Base-by-base conservation (phyloP, 1,140 invertebrate species). In the Orius insidiosus region DNA sequence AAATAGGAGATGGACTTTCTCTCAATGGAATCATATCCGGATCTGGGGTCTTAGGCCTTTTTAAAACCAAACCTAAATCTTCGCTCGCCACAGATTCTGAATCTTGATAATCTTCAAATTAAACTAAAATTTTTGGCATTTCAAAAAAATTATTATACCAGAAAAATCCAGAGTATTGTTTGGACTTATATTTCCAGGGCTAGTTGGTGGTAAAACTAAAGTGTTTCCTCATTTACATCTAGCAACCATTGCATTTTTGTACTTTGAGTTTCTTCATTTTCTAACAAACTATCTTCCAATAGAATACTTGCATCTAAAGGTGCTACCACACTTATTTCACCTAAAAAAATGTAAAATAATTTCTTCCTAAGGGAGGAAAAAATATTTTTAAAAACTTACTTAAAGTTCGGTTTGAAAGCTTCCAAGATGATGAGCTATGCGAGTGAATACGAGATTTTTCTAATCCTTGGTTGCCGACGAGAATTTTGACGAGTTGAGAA, bases 391-490 rank as follows among this genome's bases (percentile, higher is more conserved):
- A 45, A 42, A 33, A 34, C 2, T 16, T 49, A 53, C 55, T 55
- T 51, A 57, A 52, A 51, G 30, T 57, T 39, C 35, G 54, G 49
- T 41, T 48, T 48, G 11, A 39, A 44, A 44, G 50, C 52, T 4
- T 53, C 37, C 30, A 53, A 50, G 31, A 47, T 52, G 42, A 43
- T 7, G 18, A 48, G 48, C 45, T 39, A 51, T 43, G 37, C 9
- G 46, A 35, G 42, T 56, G 54, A n/a, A 62, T 61, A 45, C 65
- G 58, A 0, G 60, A 65, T 55, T 57, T 64, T 45, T 49, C 67
- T 54, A 75, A 67, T 38, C 72, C 71, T 55, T 69, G 56, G 48
- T 67, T 56, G 47, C 69, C 66, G 13, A 76, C 54, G 7, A 90
- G 60, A 18, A 72, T 63, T 8, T 60, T 52, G 18, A 75, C 60